Conservation (phyloP, 2,113 vertebrate species). For the Phainopepla nitens region DNA sequence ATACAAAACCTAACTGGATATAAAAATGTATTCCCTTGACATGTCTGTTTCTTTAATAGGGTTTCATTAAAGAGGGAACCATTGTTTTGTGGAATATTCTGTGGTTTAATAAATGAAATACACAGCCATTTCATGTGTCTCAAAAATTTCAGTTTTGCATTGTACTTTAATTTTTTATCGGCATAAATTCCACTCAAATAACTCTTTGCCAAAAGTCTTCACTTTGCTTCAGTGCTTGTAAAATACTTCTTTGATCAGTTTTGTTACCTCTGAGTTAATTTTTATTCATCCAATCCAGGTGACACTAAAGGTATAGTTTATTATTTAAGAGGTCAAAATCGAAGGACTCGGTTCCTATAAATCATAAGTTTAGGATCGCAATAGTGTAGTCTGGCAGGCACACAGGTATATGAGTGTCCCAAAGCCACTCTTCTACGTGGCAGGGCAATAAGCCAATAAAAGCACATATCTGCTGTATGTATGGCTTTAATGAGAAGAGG, state of each 20-base stretch:
- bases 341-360: not conserved
- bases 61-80: conserved; percentile 29
- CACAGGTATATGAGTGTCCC: not conserved
- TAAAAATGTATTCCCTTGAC: conserved; percentile 41
- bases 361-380: not conserved
- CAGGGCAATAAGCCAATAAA: not conserved
- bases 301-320: not conserved
- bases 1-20: conserved; percentile 42
- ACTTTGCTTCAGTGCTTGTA: not conserved
- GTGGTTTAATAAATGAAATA: conserved; percentile 22
- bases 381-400: not conserved
- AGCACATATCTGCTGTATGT: not conserved
- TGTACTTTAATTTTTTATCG: not conserved
- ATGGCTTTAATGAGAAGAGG: not conserved
- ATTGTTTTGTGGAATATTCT: conserved; percentile 44
- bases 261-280: not conserved
- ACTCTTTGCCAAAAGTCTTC: not conserved
- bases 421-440: not conserved
- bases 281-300: not conserved
- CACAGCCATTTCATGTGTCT: not conserved
- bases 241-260: not conserved
- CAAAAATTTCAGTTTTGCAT: not conserved
- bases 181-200: not conserved
- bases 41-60: conserved; percentile 30
- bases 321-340: not conserved